Conservation (phyloP, 2,888 invertebrate genomes). For the Nasonia oneida region DNA sequence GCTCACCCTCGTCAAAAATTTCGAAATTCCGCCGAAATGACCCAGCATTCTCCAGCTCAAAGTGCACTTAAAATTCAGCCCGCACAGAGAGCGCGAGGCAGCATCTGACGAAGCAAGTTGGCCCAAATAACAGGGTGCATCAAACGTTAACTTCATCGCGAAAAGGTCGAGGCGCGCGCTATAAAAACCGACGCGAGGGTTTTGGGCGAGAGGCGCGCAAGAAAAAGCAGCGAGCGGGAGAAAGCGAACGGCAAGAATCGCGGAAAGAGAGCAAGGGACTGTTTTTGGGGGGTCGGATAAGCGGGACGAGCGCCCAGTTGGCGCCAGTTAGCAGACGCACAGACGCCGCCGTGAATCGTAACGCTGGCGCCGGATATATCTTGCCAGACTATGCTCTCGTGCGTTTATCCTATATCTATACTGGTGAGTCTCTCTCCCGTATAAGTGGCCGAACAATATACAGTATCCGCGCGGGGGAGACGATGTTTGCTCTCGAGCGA, state of each 20-base stretch:
- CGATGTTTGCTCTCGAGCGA: conserved; percentile 44
- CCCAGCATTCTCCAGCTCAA: neutral
- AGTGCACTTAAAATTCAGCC: conserved; percentile 8
- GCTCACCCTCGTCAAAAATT: neutral
- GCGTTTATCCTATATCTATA: neutral
- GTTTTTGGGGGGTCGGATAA: conserved; percentile 17
- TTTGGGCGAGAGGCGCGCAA: neutral
- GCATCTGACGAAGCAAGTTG: neutral
- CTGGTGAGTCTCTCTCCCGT: neutral
- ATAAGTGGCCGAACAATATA: conserved; percentile 53
- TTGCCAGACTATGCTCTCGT: neutral
- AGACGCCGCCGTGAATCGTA: conserved; percentile 55
- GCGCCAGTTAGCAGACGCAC: conserved; percentile 58
- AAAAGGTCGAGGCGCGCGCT: conserved; percentile 5
- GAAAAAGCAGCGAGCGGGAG: neutral
- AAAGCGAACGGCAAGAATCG: neutral
- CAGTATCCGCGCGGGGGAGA: conserved; percentile 22
- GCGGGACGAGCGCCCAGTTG: conserved; percentile 22
- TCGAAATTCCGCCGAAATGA: neutral
- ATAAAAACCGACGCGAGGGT: conserved; percentile 5
- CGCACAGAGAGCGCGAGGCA: too few relatives aligned
- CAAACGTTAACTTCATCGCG: conserved; percentile 23
- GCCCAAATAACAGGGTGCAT: conserved; percentile 8
- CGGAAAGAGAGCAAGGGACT: neutral
- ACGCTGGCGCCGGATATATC: conserved; percentile 49